phyloP scores from a whole-genome alignment of 1,140 invertebrate species.

The Drosophila melanica region DNA sequence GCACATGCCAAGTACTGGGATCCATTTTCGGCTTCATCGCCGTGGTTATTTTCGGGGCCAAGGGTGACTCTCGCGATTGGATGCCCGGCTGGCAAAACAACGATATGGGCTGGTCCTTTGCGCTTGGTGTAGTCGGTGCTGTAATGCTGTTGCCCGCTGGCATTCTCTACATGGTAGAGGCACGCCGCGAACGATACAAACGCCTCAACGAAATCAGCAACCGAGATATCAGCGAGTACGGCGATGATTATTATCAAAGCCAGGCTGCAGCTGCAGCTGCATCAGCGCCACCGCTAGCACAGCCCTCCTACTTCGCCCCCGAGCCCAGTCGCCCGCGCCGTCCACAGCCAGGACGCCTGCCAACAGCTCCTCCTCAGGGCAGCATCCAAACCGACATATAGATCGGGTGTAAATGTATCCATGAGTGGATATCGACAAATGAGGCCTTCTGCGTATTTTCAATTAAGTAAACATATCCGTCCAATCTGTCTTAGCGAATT shows the following conservation, averaged over 20 bases:
- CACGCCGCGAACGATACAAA: slow-evolving; percentile 89
- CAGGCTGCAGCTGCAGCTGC: slow-evolving; percentile 52
- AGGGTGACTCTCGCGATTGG: slow-evolving; percentile 96
- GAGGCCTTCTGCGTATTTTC: slow-evolving; percentile 12
- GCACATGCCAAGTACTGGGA: slow-evolving; percentile 88
- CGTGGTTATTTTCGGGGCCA: slow-evolving; percentile 90
- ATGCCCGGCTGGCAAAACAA: slow-evolving; percentile 99
- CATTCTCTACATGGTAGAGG: slow-evolving; percentile 92
- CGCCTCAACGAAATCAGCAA: slow-evolving; percentile 88
- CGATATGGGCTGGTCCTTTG: slow-evolving; percentile 97
- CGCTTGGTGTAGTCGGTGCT: slow-evolving; percentile 91
- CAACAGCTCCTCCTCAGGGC: slow-evolving; percentile 50
- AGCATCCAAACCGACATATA: slow-evolving; percentile 80
- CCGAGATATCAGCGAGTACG: slow-evolving; percentile 86
- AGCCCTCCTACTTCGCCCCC: slow-evolving; percentile 69
- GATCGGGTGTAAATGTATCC: background rate
- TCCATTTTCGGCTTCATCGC: slow-evolving; percentile 90
- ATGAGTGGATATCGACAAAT: background rate
- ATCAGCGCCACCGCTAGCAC: slow-evolving; percentile 77
- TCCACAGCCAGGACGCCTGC: slow-evolving; percentile 64
- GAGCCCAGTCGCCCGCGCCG: slow-evolving; percentile 76
- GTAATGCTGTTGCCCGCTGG: slow-evolving; percentile 90
- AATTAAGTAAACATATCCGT: slow-evolving; percentile 32
- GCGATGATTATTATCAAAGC: slow-evolving; percentile 84
- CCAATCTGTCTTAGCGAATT: slow-evolving; percentile 13